These are phyloP conservation scores for Drosophila littoralis DNA, from an alignment of 1,140 invertebrate genomes.

Conservation along the genomic window DNA sequence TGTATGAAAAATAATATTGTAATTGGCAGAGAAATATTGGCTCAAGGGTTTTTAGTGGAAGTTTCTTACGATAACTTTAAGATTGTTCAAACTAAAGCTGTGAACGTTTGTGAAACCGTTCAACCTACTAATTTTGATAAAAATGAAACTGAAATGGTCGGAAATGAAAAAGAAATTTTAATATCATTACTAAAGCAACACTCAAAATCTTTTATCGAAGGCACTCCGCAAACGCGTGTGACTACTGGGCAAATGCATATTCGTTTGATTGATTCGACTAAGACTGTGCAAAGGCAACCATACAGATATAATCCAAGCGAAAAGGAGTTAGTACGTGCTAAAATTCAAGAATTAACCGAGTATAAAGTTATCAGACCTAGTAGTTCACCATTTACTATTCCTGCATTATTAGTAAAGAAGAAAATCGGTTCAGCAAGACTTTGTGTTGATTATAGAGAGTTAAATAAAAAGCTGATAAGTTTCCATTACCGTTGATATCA, in stretches of 20 bases:
- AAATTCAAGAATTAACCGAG: constrained; percentile 25
- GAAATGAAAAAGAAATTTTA: constrained; percentile 1
- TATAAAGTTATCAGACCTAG: constrained; percentile 23
- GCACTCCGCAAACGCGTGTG: constrained; percentile 16
- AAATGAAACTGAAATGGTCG: constrained; percentile 1
- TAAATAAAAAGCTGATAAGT: constrained; percentile 23
- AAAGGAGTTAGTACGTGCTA: constrained; percentile 13
- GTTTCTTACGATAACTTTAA: constrained; percentile 1
- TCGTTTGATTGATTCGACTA: no score
- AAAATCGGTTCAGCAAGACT: constrained; percentile 6
- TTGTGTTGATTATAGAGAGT: constrained; percentile 14
- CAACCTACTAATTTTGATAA: constrained; percentile 5
- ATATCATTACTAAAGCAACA: constrained; percentile 9
- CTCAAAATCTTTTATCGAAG: constrained; percentile 15
- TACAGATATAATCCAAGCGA: constrained; percentile 18
- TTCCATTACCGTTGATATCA: constrained; percentile 11
- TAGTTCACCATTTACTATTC: constrained; percentile 17
- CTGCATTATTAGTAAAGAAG: constrained; percentile 1
- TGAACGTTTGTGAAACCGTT: constrained; percentile 4
- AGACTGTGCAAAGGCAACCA: no score
- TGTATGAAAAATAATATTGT: constrained; percentile 12
- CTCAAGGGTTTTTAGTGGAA: background rate
- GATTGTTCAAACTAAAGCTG: background rate
- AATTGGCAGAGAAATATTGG: no score
- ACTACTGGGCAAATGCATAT: no score